A percentile compares a stretch with the other conserved stretches of the same genome.
phyloP scores from a whole-genome alignment of 1,140 invertebrate genomes.

The Eufriesea mexicana region DNA sequence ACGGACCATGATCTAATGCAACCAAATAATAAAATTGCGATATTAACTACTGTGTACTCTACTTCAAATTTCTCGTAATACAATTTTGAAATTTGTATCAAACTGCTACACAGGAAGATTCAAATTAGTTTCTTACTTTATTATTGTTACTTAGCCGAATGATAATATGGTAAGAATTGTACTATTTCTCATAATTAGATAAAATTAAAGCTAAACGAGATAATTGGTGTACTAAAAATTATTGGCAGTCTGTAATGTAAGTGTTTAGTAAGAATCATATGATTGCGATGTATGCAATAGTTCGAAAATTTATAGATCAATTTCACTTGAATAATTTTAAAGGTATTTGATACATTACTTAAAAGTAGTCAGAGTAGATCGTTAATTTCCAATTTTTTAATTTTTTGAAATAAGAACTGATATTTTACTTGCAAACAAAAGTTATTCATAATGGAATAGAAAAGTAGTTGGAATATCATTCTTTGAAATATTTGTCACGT shows the following conservation, averaged over 20 bases:
- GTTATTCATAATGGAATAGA: background rate
- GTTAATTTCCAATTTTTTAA: too few species aligned
- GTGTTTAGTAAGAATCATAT: background rate
- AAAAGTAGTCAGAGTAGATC: too few species aligned
- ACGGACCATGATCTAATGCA: background rate
- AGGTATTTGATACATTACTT: too few species aligned
- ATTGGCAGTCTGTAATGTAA: background rate
- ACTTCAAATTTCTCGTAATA: background rate
- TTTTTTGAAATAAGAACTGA: too few species aligned
- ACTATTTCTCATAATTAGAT: background rate
- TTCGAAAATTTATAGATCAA: background rate
- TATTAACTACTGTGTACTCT: background rate
- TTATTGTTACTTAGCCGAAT: background rate
- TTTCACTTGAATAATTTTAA: background rate
- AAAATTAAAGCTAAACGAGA: background rate
- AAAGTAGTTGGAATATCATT: too few species aligned
- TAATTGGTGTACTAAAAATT: background rate
- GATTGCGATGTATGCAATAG: background rate
- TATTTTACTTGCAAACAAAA: too few species aligned
- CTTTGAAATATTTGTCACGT: too few species aligned
- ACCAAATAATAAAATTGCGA: background rate
- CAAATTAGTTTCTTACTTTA: background rate
- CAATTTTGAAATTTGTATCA: background rate
- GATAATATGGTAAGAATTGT: background rate
- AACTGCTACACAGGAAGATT: background rate